Percentiles rank a stretch among this genome's conserved stretches.
Conservation (phyloP, 2,113 vertebrate species). For the Prunella himalayana region DNA sequence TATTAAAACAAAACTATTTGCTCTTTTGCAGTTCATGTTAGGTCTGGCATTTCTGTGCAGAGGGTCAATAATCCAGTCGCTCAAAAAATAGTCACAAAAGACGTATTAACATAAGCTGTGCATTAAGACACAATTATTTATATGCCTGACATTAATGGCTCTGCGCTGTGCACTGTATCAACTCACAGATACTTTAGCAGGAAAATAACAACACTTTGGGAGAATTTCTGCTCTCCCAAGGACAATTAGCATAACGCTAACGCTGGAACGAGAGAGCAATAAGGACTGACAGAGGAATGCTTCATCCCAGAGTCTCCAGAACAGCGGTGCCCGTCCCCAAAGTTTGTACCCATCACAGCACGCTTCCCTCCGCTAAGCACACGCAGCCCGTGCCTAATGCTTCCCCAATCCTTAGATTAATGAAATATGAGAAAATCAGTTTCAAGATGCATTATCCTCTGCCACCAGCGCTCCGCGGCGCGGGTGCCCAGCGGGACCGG, state of each 20-base stretch:
- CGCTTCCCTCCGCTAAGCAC: neutral
- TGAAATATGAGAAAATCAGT: neutral
- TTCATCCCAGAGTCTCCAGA: neutral
- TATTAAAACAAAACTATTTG: neutral
- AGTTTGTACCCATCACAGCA: neutral
- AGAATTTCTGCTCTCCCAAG: neutral
- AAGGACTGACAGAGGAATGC: neutral
- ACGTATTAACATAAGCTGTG: slow-evolving; percentile 54
- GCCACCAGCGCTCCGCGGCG: neutral
- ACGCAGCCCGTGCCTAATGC: neutral
- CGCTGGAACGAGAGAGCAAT: neutral
- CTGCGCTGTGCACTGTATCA: neutral
- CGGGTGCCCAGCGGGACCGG: neutral
- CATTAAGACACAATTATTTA: slow-evolving; percentile 51
- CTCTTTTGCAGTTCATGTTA: neutral
- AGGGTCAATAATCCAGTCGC: slow-evolving; percentile 49
- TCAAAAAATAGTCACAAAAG: slow-evolving; percentile 30
- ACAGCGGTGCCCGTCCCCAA: neutral
- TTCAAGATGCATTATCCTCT: neutral
- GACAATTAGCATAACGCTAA: neutral
- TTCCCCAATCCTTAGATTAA: neutral
- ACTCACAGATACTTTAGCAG: neutral
- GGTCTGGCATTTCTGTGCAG: neutral
- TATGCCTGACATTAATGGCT: slow-evolving; percentile 20
- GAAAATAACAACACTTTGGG: neutral